A percentile compares a stretch with the other conserved stretches of the same genome.
Evolutionary conservation across 2,797 vertebrate species (phyloP).

Genomic region (Nannoperca australis): DNA sequence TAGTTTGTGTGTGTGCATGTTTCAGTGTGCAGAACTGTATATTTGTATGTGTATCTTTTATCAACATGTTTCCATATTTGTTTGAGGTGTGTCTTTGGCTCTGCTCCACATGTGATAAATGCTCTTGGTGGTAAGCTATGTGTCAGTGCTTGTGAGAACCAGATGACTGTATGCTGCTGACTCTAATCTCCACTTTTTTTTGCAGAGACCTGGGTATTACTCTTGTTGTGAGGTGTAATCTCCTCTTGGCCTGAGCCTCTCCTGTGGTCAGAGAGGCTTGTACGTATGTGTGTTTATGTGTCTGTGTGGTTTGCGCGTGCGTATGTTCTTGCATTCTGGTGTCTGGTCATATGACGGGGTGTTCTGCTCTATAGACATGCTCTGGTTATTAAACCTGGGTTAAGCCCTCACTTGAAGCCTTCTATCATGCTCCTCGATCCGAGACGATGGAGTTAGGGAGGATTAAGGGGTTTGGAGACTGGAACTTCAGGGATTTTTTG

Average conservation of each 20-base stretch:
- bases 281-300: conserved; percentile 33
- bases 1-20: conserved; percentile 30
- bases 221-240: conserved; percentile 77
- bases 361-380: conserved; percentile 74
- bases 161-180: conserved; percentile 71
- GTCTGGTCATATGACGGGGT: conserved; percentile 78
- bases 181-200: conserved; percentile 76
- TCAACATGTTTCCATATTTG: conserved; percentile 46
- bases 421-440: conserved; percentile 78
- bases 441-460: conserved; percentile 67
- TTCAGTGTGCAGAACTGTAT: neutral
- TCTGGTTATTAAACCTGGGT: conserved; percentile 81
- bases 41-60: conserved; percentile 26
- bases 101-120: conserved; percentile 67
- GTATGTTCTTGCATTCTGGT: conserved; percentile 35
- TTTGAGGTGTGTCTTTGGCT: conserved; percentile 40
- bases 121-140: conserved; percentile 59
- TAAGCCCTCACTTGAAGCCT: conserved; percentile 81
- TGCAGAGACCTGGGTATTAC: conserved; percentile 75
- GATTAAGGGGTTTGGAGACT: conserved; percentile 79
- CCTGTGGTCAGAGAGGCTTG: conserved; percentile 50
- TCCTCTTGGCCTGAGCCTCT: conserved; percentile 69
- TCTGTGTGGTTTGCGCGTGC: conserved; percentile 30
- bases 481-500: conserved; percentile 71
- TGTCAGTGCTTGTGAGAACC: conserved; percentile 62